Conservation (phyloP, 2,797 vertebrate species). For the Oreortyx pictus region DNA sequence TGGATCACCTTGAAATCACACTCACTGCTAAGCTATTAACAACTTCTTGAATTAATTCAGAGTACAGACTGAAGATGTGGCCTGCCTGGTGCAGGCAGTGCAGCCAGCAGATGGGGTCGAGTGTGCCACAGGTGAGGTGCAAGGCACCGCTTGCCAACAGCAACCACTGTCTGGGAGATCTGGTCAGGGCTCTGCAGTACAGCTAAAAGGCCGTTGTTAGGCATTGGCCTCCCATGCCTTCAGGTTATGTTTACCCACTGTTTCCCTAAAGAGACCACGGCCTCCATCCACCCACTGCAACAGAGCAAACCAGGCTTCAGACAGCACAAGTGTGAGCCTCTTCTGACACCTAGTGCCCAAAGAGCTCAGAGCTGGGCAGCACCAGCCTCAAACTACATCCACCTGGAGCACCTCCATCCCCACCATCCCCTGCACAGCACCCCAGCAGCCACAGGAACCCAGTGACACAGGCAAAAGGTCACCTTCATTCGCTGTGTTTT, state of each 20-base stretch:
- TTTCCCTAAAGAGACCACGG: neutral
- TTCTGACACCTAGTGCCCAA: constrained; percentile 64
- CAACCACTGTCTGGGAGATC: neutral
- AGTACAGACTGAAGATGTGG: neutral
- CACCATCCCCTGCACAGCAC: fast-evolving
- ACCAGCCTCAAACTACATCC: neutral
- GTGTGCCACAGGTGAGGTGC: neutral
- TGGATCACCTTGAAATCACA: neutral
- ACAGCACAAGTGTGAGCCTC: neutral
- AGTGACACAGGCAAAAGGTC: neutral
- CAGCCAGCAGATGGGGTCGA: neutral
- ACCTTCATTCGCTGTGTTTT: fast-evolving
- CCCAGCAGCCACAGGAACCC: neutral
- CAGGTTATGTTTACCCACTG: neutral
- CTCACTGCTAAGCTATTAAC: neutral
- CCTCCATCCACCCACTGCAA: fast-evolving
- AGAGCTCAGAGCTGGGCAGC: neutral
- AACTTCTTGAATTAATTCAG: neutral
- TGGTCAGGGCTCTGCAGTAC: neutral
- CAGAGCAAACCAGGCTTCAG: neutral
- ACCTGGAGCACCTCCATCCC: neutral
- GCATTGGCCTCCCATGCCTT: neutral
- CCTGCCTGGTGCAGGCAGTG: fast-evolving
- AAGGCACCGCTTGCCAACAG: neutral
- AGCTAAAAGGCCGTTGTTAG: neutral